These are phyloP conservation scores for Amazona vittata DNA, from an alignment of 2,113 vertebrate species.

Conservation along the genomic window DNA sequence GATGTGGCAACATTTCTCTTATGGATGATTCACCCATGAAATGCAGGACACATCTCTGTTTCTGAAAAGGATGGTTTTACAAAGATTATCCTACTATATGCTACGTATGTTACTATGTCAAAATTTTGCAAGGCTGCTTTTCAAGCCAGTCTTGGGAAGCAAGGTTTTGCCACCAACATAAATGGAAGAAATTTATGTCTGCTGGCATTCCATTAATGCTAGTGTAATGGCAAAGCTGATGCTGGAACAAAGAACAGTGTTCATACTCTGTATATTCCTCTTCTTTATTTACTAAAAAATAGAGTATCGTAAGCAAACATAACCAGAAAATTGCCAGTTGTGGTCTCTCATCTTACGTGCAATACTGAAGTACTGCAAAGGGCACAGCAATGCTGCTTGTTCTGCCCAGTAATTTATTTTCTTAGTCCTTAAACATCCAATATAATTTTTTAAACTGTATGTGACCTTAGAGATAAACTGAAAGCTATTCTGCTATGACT, in stretches of 20 bases:
- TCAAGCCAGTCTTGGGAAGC: not conserved
- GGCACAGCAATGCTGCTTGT: not conserved
- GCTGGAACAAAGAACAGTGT: not conserved
- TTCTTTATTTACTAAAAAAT: not conserved
- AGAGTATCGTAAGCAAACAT: not conserved
- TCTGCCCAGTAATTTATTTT: constrained; percentile 41
- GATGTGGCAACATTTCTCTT: not conserved
- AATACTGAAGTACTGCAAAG: constrained; percentile 19
- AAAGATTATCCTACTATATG: not conserved
- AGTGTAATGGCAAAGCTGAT: not conserved
- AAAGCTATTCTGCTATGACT: constrained; percentile 65
- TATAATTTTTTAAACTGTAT: constrained; percentile 74
- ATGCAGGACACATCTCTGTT: not conserved
- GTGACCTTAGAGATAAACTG: constrained; percentile 71
- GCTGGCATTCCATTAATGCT: not conserved
- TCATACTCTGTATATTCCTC: not conserved
- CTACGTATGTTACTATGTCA: not conserved
- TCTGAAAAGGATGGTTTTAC: not conserved
- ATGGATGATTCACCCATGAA: not conserved
- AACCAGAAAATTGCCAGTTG: not conserved
- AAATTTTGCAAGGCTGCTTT: not conserved
- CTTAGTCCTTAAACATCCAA: constrained; percentile 42
- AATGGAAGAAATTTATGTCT: not conserved
- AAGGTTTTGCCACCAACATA: not conserved
- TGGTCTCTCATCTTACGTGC: not conserved